A percentile compares a stretch with the other conserved stretches of the same genome.
phyloP scores from a whole-genome alignment of 2,888 invertebrate species.

The Ophraella communa region DNA sequence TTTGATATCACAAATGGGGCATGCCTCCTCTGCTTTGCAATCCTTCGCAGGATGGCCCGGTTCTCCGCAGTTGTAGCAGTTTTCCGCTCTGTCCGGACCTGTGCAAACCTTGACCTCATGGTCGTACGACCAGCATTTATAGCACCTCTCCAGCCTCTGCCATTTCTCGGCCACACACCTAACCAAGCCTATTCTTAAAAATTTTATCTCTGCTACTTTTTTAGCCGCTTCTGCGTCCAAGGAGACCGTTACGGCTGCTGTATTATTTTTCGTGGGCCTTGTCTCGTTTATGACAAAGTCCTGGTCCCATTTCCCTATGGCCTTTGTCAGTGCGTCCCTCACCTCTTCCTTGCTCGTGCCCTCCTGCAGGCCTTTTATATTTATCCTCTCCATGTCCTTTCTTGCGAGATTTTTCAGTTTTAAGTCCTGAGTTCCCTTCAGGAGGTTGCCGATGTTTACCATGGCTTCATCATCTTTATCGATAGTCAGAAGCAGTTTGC shows the following conservation, averaged over 20 bases:
- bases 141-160: too few species aligned
- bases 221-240: not conserved
- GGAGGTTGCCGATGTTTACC: not conserved
- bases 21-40: too few species aligned
- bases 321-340: not conserved
- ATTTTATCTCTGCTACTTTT: not conserved
- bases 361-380: conserved; percentile 6
- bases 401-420: not conserved
- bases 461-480: not conserved
- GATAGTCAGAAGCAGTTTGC: conserved; percentile 8
- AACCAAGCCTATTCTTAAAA: not conserved
- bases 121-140: too few species aligned
- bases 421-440: not conserved
- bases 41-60: too few species aligned
- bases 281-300: not conserved
- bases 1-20: too few species aligned
- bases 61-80: too few species aligned
- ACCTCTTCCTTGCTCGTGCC: not conserved
- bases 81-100: too few species aligned
- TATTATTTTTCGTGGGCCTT: not conserved
- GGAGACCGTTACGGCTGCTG: not conserved
- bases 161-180: too few species aligned
- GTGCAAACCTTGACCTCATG: too few species aligned
- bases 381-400: not conserved
- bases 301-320: not conserved